These are phyloP conservation scores for Hydrolagus affinis DNA, from an alignment of 2,113 vertebrate species.

Conservation along the genomic window DNA sequence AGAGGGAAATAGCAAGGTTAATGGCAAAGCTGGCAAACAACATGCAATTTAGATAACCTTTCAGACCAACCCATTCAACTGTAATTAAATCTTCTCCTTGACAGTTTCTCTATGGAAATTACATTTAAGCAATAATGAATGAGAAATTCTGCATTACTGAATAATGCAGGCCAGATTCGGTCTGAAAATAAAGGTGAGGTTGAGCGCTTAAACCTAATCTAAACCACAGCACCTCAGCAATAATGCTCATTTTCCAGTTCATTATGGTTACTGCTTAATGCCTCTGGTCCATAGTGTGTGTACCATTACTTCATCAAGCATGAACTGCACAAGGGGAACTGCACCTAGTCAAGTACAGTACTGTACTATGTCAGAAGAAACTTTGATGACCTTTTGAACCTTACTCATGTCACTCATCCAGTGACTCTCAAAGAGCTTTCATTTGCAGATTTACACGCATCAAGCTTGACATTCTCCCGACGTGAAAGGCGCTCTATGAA, in stretches of 20 bases:
- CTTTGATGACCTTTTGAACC: not conserved
- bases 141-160: constrained; percentile 21
- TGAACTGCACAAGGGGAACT: not conserved
- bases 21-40: constrained; percentile 20
- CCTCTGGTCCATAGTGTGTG: not conserved
- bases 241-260: constrained; percentile 3
- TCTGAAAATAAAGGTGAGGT: constrained; percentile 11
- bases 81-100: constrained; percentile 32
- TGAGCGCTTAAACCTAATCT: constrained; percentile 18
- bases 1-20: constrained; percentile 6
- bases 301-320: not conserved
- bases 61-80: constrained; percentile 18
- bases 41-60: constrained; percentile 31
- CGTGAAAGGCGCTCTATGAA: no score
- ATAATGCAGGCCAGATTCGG: not conserved
- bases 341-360: not conserved
- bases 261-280: constrained; percentile 18
- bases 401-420: not conserved
- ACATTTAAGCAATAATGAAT: constrained; percentile 18
- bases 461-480: no score
- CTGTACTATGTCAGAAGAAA: not conserved
- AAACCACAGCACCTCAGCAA: constrained; percentile 6
- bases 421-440: no score
- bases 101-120: constrained; percentile 21
- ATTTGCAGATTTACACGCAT: no score